These are phyloP conservation scores for Adelges cooleyi DNA, from an alignment of 1,140 invertebrate genomes.

Conservation along the genomic window DNA sequence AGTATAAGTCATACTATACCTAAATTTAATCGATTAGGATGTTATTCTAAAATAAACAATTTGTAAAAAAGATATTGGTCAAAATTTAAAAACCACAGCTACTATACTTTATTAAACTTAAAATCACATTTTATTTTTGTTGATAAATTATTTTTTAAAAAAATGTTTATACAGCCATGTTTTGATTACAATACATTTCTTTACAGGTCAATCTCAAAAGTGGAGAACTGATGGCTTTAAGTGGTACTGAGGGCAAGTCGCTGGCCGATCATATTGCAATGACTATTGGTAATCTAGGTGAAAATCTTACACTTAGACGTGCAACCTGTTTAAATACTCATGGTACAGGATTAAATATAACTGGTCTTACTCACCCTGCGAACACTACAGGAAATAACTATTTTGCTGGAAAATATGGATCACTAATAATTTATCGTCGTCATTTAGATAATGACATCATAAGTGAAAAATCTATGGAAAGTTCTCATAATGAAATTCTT, in stretches of 20 bases:
- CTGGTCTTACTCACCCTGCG: conserved; percentile 63
- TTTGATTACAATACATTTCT: too few species aligned
- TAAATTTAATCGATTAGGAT: too few species aligned
- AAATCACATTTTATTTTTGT: too few species aligned
- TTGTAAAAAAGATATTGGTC: too few species aligned
- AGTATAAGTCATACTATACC: too few species aligned
- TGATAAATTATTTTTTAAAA: too few species aligned
- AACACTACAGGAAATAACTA: conserved; percentile 40
- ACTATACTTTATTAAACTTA: too few species aligned
- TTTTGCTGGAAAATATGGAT: conserved; percentile 68
- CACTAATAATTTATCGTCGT: conserved; percentile 51
- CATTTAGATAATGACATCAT: neutral
- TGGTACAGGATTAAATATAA: conserved; percentile 43
- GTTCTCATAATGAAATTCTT: conserved; percentile 35
- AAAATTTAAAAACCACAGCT: too few species aligned
- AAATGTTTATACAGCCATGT: too few species aligned
- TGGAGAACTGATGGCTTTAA: conserved; percentile 53
- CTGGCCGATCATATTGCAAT: conserved; percentile 69
- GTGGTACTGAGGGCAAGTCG: conserved; percentile 50
- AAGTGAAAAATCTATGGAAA: neutral
- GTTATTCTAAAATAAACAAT: too few species aligned
- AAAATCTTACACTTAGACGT: conserved; percentile 71
- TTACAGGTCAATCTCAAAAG: conserved; percentile 51
- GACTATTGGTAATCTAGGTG: conserved; percentile 72
- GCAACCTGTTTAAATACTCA: conserved; percentile 59